Base-by-base conservation (phyloP, 2,113 vertebrate genomes). In the Gulo gulo region DNA sequence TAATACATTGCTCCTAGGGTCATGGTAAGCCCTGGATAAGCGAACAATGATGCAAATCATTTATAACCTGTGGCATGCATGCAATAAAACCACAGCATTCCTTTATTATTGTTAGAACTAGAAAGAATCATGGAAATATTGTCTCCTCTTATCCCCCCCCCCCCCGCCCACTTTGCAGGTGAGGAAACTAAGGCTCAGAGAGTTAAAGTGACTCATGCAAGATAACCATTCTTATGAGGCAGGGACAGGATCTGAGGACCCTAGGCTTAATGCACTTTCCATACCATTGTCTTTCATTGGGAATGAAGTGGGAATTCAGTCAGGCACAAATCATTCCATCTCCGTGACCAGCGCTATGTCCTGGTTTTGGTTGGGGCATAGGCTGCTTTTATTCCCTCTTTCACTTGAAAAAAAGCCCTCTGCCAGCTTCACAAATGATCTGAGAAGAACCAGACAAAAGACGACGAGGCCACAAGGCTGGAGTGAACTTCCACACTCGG, bases 401-500 rank as follows among this genome's bases (percentile, higher is more conserved):
- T 34, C 20, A 16, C 61, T 39, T 39, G 73, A 61, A n/a, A 13
- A 59, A 67, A 87, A 57, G 42, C 7, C 34, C 20, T n/a, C 15
- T 13, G 45, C 39, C 2, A 73, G 14, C 59, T 78, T 88, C 78
- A 88, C 39, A 23, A 67, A 86, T 47, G 85, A 80, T 47, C 69
- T 20, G 65, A 50, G 47, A 69, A 92, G 81, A 88, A 84, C 34
- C 21, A 39, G 81, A 39, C 74, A 65, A 26, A 92, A 83, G 52
- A 55, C 52, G 50, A 7, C 16, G 20, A 31, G 12, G 65, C 26
- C 59, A 31, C 1, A 0, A 23, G 13, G 50, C 26, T 57, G 14
- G 18, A 74, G 21, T 0, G 18, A 18, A 26, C n/a, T 23, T 39
- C 23, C 39, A 14, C 0, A 5, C 63, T 34, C 29, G 0, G 0